Evolutionary conservation across 2,113 vertebrate species (phyloP).

Genomic region (Lophius piscatorius): DNA sequence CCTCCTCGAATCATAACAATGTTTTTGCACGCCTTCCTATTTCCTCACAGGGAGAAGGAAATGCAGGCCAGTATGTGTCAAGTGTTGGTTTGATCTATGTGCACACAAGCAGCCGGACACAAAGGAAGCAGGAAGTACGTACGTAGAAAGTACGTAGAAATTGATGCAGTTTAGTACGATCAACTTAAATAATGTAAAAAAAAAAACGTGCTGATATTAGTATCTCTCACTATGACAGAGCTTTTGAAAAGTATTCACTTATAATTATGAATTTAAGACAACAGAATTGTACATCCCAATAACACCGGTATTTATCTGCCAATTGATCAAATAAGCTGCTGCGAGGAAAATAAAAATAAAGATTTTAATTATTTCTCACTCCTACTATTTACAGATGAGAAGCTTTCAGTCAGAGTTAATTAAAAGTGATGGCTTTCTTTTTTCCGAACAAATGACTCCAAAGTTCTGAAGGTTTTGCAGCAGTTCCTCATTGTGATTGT

Average conservation of each 20-base stretch:
- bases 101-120: slow-evolving; percentile 4
- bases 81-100: slow-evolving; percentile 22
- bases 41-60: slow-evolving; percentile 46
- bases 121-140: neutral
- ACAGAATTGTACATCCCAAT: neutral
- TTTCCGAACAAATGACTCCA: slow-evolving; percentile 42
- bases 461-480: slow-evolving; percentile 43
- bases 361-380: slow-evolving; percentile 18
- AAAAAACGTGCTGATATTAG: neutral
- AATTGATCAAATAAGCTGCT: neutral
- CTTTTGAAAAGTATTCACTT: neutral
- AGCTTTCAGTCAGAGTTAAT: slow-evolving; percentile 32
- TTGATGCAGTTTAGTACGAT: neutral
- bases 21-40: slow-evolving; percentile 44
- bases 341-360: neutral
- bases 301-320: neutral
- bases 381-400: slow-evolving; percentile 1
- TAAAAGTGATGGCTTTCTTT: slow-evolving; percentile 31
- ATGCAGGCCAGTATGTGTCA: slow-evolving; percentile 30
- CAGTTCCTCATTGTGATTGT: slow-evolving; percentile 41
- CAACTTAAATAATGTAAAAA: neutral
- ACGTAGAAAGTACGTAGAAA: neutral
- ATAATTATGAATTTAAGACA: neutral
- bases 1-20: slow-evolving; percentile 58
- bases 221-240: neutral